phyloP scores from a whole-genome alignment of 2,797 vertebrate species.

The Ptychadena robeensis region DNA sequence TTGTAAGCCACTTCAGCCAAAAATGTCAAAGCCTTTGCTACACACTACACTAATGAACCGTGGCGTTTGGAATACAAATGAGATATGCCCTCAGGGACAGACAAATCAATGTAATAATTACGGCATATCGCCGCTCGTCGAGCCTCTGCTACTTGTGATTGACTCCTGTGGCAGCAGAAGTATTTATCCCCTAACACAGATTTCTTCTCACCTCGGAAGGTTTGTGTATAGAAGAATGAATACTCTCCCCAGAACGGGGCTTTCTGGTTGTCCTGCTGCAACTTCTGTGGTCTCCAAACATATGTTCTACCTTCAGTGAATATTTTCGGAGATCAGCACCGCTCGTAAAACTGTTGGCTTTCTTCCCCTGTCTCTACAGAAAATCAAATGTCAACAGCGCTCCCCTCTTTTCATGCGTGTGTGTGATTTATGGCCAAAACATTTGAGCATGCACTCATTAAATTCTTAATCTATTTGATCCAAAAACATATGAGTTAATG shows the following conservation, averaged over 20 bases:
- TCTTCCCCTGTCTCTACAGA: slow-evolving; percentile 1
- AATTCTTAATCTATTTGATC: slow-evolving; percentile 1
- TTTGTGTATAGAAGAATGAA: slow-evolving; percentile 12
- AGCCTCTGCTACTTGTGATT: slow-evolving; percentile 20
- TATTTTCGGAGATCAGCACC: slow-evolving; percentile 8
- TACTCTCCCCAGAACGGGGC: not conserved
- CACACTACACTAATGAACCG: slow-evolving; percentile 44
- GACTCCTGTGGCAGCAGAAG: slow-evolving; percentile 39
- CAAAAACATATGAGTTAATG: too few relatives aligned
- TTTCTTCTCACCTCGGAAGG: slow-evolving; percentile 28
- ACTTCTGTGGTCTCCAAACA: slow-evolving; percentile 11
- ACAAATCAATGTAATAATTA: slow-evolving; percentile 51
- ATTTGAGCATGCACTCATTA: not conserved
- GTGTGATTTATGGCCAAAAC: slow-evolving; percentile 2
- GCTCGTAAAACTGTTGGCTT: not conserved
- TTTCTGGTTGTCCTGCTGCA: not conserved
- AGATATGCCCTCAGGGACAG: slow-evolving; percentile 47
- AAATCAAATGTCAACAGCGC: not conserved
- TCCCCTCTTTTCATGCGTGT: not conserved
- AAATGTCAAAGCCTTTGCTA: slow-evolving; percentile 43
- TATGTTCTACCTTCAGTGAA: slow-evolving; percentile 4
- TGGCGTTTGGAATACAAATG: slow-evolving; percentile 48
- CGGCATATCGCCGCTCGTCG: not conserved
- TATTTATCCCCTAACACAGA: slow-evolving; percentile 26
- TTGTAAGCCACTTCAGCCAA: slow-evolving; percentile 31